A percentile compares a stretch with the other conserved stretches of the same genome.
Conservation (phyloP, 1,140 invertebrate genomes). For the Coenobita brevimanus region DNA sequence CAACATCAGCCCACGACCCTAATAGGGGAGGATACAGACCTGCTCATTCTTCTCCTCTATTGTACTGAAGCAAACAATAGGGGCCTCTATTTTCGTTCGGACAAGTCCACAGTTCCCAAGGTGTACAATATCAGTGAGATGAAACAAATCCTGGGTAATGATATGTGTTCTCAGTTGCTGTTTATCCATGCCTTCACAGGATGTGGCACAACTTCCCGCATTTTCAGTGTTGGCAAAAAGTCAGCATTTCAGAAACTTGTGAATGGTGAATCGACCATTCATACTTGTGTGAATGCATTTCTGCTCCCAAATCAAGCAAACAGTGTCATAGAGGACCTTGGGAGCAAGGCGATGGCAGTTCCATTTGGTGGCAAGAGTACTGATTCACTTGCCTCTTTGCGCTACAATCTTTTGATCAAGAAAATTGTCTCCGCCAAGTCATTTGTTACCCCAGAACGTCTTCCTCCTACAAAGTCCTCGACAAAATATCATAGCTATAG, state of each 20-base stretch:
- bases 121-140: conserved; percentile 33
- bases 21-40: conserved; percentile 18
- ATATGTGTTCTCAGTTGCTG: conserved; percentile 35
- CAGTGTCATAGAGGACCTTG: background rate
- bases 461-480: background rate
- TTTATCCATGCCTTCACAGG: conserved; percentile 7
- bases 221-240: conserved; percentile 6
- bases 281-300: conserved; percentile 1
- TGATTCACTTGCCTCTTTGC: conserved; percentile 3
- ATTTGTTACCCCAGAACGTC: background rate
- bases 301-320: background rate
- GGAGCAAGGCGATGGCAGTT: background rate
- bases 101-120: conserved; percentile 30
- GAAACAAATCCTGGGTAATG: conserved; percentile 15
- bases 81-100: conserved; percentile 16
- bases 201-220: background rate
- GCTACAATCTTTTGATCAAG: background rate
- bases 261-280: background rate
- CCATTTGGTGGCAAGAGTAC: background rate
- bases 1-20: background rate
- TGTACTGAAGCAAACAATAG: conserved; percentile 27
- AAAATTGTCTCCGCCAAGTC: too few relatives aligned
- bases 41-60: conserved; percentile 21
- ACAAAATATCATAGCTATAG: background rate
- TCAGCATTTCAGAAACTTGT: background rate